Percentiles rank a stretch among this genome's conserved stretches.
phyloP scores from a whole-genome alignment of 2,888 invertebrate species.

The Buathra laborator region DNA sequence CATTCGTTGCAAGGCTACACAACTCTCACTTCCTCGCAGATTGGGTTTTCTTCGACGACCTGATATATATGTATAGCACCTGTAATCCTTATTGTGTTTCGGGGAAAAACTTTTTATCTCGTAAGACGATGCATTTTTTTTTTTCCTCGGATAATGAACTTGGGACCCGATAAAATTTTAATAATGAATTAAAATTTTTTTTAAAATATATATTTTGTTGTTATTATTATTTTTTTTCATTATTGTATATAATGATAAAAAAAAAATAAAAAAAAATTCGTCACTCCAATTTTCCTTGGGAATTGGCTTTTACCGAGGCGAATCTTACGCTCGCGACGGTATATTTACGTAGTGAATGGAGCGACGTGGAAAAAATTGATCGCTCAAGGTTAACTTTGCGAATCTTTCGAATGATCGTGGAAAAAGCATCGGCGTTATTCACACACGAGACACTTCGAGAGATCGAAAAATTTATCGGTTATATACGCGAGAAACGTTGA shows the following conservation, averaged over 20 bases:
- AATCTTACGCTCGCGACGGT: neutral
- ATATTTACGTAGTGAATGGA: neutral
- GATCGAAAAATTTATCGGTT: slow-evolving; percentile 62
- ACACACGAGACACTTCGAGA: slow-evolving; percentile 39
- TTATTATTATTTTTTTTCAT: neutral
- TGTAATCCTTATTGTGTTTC: neutral
- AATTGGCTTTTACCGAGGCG: no score
- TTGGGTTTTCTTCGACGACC: slow-evolving; percentile 49
- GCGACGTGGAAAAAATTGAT: neutral
- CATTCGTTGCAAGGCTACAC: slow-evolving; percentile 37
- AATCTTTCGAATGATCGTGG: neutral
- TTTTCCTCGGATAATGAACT: no score
- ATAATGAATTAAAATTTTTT: no score
- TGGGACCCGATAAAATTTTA: no score
- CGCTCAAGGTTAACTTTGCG: neutral
- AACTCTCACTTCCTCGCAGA: slow-evolving; percentile 48
- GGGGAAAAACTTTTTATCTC: neutral
- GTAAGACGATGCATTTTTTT: no score
- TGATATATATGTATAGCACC: slow-evolving; percentile 4
- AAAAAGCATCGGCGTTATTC: slow-evolving; percentile 23
- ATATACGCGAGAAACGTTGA: slow-evolving; percentile 56
- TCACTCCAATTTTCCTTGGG: no score
- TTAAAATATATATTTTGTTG: neutral
- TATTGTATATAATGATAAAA: no score
- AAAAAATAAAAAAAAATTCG: no score